Evolutionary conservation across 1,140 invertebrate genomes (phyloP).

Genomic region (Acromyrmex echinatior): DNA sequence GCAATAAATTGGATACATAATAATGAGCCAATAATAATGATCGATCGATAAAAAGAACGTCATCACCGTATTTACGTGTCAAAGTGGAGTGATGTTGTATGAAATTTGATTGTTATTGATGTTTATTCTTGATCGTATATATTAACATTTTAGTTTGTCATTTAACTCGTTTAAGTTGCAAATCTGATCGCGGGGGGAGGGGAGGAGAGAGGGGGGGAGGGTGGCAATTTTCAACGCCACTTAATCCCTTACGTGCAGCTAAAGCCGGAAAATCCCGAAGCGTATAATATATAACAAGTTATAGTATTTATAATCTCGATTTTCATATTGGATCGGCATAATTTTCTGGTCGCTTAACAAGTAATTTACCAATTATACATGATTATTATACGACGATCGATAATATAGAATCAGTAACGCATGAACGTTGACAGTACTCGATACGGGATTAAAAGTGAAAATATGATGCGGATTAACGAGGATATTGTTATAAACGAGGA

Average conservation of each 20-base stretch:
- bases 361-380: conserved; percentile 61
- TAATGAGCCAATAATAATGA: not conserved
- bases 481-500: conserved; percentile 60
- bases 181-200: conserved; percentile 29
- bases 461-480: conserved; percentile 63
- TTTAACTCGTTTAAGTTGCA: conserved; percentile 52
- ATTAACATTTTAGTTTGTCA: conserved; percentile 54
- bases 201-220: not conserved
- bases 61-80: conserved; percentile 6
- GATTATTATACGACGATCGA: conserved; percentile 62
- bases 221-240: conserved; percentile 53
- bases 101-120: conserved; percentile 28
- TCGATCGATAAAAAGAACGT: conserved; percentile 15
- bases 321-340: conserved; percentile 62
- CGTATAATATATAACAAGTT: conserved; percentile 49
- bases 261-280: conserved; percentile 57
- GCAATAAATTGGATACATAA: conserved; percentile 35
- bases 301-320: conserved; percentile 60
- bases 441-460: conserved; percentile 64
- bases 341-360: conserved; percentile 65
- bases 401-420: conserved; percentile 54
- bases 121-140: conserved; percentile 29
- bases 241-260: conserved; percentile 58
- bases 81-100: not conserved
- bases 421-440: conserved; percentile 61